These are phyloP conservation scores for Alouatta palliata DNA, from an alignment of 2,113 vertebrate species.

Conservation along the genomic window DNA sequence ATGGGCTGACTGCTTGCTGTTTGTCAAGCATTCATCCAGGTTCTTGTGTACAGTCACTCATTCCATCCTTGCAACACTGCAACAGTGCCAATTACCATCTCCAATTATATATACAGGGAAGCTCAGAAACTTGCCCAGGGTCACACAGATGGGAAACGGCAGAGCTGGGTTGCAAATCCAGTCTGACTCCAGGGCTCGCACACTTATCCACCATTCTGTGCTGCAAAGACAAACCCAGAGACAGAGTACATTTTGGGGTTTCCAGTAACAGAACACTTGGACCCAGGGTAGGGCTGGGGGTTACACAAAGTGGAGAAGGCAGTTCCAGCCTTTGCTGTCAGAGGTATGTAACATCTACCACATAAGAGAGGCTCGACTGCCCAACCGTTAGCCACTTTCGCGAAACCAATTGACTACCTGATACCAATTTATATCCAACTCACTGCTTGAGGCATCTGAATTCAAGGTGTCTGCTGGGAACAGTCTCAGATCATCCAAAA, in stretches of 20 bases:
- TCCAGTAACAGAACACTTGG: not conserved
- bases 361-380: not conserved
- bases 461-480: not conserved
- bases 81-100: accelerated
- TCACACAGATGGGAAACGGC: not conserved
- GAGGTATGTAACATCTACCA: not conserved
- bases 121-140: not conserved
- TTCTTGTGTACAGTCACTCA: accelerated
- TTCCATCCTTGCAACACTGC: too few species aligned
- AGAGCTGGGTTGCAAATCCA: not conserved
- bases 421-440: not conserved
- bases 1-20: not conserved
- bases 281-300: not conserved
- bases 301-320: not conserved
- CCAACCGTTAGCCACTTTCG: not conserved
- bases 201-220: not conserved
- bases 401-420: not conserved
- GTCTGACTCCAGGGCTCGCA: not conserved
- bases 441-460: not conserved
- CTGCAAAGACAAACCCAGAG: not conserved
- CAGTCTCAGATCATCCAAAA: not conserved
- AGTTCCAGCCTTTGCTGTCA: not conserved
- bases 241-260: not conserved
- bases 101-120: not conserved
- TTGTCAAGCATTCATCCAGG: not conserved